Evolutionary conservation across 2,888 invertebrate genomes (phyloP), one percentile per base, ranked within the genome.

Genomic region (Orthosia gracilis): DNA sequence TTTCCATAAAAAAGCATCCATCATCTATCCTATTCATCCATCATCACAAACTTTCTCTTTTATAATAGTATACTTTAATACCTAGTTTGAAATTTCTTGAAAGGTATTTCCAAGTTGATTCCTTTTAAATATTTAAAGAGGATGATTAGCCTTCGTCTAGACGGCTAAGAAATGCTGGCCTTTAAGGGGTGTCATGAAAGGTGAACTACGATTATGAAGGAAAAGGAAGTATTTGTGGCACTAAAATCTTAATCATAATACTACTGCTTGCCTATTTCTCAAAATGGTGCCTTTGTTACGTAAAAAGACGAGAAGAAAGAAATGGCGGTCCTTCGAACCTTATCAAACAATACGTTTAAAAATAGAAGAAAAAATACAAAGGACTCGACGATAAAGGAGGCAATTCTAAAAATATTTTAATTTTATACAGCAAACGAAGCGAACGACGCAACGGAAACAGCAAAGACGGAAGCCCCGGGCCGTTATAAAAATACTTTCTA

Each of bases 331-430:
- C 11, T 21, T 2, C 11, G 5, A 11, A 47, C 11, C 18, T 45
- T 59, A 59, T 54, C 57, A 26, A 40, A 52, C 23, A 54, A 3
- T 58, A 70, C 4, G 15, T 47, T 52, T 26, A 15, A 54, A 61
- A 70, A 70, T 23, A 23, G 18, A 40, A 69, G 47, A n/a, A 21
- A 40, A 71, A 59, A 54, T 52, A 58, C 69, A 69, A 76, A 49
- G 11, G 26, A 21, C 23, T 12, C 15, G 5, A 23, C 15, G 15
- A 52, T 21, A 18, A 13, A 52, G 18, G 59, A 58, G 52, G 57
- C 15, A 47, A 49, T 70, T 76, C 26, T 49, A 64, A 62, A 76
- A 26, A 71, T 61, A 76, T 76, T 76, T 63, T 63, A 75, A 75
- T 75, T 52, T 76, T 65, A 75, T 69, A 45, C 49, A 69, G 69